Conservation (phyloP, 2,888 invertebrate genomes). For the Ophraella communa region DNA sequence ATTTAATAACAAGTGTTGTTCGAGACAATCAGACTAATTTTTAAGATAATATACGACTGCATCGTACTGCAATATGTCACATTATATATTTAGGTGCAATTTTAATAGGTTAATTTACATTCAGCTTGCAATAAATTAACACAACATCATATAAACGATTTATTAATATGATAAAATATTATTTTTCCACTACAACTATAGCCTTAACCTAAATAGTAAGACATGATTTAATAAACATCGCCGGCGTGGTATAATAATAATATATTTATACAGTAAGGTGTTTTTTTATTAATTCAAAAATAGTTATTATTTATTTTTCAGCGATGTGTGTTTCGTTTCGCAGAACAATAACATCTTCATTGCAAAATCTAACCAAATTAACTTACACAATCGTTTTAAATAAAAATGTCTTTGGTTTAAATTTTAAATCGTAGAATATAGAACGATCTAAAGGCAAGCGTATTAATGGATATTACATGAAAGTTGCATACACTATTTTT, state of each 20-base stretch:
- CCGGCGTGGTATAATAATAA: constrained; percentile 11
- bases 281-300: constrained; percentile 2
- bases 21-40: too few species aligned
- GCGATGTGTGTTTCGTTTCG: not conserved
- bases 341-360: not conserved
- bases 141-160: constrained; percentile 30
- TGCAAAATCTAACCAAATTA: too few species aligned
- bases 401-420: too few species aligned
- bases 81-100: not conserved
- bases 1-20: too few species aligned
- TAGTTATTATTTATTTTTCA: not conserved
- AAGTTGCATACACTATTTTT: too few species aligned
- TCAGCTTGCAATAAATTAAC: constrained; percentile 25
- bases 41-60: too few species aligned
- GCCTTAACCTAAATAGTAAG: constrained; percentile 34
- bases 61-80: too few species aligned
- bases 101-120: not conserved
- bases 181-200: constrained; percentile 32
- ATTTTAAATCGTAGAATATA: too few species aligned
- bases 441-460: too few species aligned
- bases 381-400: too few species aligned
- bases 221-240: constrained; percentile 15
- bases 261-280: not conserved
- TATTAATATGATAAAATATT: constrained; percentile 31
- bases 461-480: too few species aligned